Percentiles rank a stretch among this genome's conserved stretches.
Evolutionary conservation across 35 echinoderm and acorn worm species (phyloP).

Genomic region (Nesometra sesokonis): DNA sequence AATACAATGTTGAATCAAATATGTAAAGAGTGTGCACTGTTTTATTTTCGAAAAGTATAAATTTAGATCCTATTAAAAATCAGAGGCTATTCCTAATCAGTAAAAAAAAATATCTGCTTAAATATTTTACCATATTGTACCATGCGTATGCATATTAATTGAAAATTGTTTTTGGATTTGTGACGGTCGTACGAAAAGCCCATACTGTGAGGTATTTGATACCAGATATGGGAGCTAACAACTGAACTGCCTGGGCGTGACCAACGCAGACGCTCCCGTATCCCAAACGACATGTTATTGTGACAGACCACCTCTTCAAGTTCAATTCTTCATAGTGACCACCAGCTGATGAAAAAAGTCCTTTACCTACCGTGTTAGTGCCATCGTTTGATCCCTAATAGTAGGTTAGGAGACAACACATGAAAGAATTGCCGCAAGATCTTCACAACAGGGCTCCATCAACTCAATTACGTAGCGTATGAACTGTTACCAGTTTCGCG

Average conservation of each 20-base stretch:
- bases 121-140: too few relatives aligned
- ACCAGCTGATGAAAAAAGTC: neutral
- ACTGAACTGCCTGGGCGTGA: neutral
- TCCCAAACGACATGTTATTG: neutral
- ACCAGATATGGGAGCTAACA: neutral
- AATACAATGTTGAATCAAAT: too few relatives aligned
- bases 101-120: too few relatives aligned
- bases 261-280: neutral
- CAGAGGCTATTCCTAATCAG: too few relatives aligned
- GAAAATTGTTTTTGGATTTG: neutral
- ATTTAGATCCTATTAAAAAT: too few relatives aligned
- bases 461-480: neutral
- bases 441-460: neutral
- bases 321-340: neutral
- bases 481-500: neutral
- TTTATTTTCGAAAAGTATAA: too few relatives aligned
- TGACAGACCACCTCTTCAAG: neutral
- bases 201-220: neutral
- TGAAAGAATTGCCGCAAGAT: neutral
- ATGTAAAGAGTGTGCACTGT: too few relatives aligned
- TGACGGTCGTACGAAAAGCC: neutral
- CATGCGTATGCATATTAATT: neutral
- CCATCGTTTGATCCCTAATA: neutral
- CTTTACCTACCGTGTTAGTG: neutral
- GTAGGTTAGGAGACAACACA: neutral